Conservation (phyloP, 92 coral and sea anemone genomes). For the Parazoanthus atlanticus region DNA sequence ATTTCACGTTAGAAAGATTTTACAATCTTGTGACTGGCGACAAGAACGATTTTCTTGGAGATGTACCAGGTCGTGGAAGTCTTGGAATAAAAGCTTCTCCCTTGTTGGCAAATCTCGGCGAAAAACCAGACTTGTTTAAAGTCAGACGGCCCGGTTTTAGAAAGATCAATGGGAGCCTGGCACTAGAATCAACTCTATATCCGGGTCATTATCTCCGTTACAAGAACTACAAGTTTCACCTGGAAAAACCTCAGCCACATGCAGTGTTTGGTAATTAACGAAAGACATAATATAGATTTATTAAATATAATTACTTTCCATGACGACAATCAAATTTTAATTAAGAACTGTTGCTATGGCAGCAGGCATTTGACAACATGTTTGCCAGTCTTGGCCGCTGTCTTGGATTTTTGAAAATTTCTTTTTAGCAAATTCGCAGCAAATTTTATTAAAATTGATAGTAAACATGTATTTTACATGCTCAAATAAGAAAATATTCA, state of each 20-base stretch:
- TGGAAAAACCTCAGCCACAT: constrained; percentile 82
- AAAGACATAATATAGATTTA: neutral
- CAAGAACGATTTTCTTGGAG: constrained; percentile 37
- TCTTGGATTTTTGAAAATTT: too few relatives aligned
- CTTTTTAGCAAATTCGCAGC: too few relatives aligned
- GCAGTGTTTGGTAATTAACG: constrained; percentile 82
- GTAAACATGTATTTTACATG: too few relatives aligned
- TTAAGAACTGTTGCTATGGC: too few relatives aligned
- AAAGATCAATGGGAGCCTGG: constrained; percentile 80
- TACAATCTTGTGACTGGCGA: constrained; percentile 32
- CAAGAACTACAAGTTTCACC: constrained; percentile 93
- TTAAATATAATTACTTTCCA: too few relatives aligned
- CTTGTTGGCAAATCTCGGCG: constrained; percentile 60
- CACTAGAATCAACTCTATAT: constrained; percentile 75
- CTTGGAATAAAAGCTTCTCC: constrained; percentile 72
- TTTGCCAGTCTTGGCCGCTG: too few relatives aligned
- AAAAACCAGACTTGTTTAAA: constrained; percentile 73
- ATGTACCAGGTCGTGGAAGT: constrained; percentile 35
- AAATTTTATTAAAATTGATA: too few relatives aligned
- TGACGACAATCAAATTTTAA: too few relatives aligned
- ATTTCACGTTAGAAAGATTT: constrained; percentile 69
- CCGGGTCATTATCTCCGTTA: constrained; percentile 91
- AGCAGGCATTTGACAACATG: too few relatives aligned
- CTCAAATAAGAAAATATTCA: too few relatives aligned
- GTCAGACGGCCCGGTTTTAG: constrained; percentile 94